Evolutionary conservation across 2,113 vertebrate species (phyloP).

Genomic region (Daphoenositta chrysoptera): DNA sequence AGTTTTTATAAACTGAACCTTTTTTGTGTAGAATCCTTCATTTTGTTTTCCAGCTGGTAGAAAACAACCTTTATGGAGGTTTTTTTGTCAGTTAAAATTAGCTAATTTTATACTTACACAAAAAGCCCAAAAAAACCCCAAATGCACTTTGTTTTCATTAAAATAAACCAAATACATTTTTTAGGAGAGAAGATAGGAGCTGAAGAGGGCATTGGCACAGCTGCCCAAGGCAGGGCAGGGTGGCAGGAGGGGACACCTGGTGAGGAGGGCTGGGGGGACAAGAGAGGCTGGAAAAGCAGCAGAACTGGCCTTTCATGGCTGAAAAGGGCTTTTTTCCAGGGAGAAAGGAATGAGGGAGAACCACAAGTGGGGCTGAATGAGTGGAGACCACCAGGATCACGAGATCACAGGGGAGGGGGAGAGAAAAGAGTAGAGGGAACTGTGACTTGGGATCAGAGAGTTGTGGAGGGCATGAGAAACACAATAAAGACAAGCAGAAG

Average conservation of each 20-base stretch:
- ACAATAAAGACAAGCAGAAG: neutral
- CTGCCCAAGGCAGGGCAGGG: neutral
- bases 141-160: neutral
- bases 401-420: neutral
- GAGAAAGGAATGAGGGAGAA: neutral
- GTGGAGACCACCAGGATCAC: neutral
- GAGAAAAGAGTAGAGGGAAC: neutral
- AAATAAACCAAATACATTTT: neutral
- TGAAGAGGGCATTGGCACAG: neutral
- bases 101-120: neutral
- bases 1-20: neutral
- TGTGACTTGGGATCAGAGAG: neutral
- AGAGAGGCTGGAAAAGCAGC: neutral
- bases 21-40: neutral
- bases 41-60: neutral
- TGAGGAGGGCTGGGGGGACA: neutral
- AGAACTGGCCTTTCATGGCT: neutral
- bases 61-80: accelerated
- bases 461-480: neutral
- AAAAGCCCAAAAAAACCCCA: neutral
- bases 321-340: neutral
- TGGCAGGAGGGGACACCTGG: neutral
- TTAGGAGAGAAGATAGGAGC: neutral
- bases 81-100: neutral
- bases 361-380: neutral